Evolutionary conservation across 2,113 vertebrate genomes (phyloP).

Genomic region (Hypomesus transpacificus): DNA sequence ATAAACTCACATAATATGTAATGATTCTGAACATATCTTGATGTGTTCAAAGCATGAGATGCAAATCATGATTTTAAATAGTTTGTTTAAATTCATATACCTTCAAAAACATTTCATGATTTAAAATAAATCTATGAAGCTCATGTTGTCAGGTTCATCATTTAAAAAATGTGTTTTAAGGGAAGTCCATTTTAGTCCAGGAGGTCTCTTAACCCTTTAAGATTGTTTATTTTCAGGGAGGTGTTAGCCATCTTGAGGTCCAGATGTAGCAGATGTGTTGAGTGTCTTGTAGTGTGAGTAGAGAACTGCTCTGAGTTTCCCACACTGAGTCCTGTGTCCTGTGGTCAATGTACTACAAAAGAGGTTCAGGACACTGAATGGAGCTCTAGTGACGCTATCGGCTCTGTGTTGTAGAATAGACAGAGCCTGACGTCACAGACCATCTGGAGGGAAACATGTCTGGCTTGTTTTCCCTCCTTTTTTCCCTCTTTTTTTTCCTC

Average conservation of each 20-base stretch:
- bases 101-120: no score
- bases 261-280: constrained; percentile 37
- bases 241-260: not conserved
- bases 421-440: constrained; percentile 15
- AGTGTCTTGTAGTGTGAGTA: constrained; percentile 35
- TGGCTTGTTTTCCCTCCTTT: constrained; percentile 11
- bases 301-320: constrained; percentile 36
- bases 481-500: not conserved
- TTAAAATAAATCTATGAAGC: no score
- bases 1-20: no score
- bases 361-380: constrained; percentile 35
- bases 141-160: no score
- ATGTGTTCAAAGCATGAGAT: no score
- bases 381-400: constrained; percentile 29
- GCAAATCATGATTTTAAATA: no score
- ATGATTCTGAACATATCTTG: no score
- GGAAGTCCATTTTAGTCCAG: not conserved
- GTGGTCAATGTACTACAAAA: constrained; percentile 42
- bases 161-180: no score
- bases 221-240: no score
- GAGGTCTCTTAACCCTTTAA: not conserved
- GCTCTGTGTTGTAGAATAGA: constrained; percentile 19
- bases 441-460: constrained; percentile 33
- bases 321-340: constrained; percentile 40
- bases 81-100: no score